These are phyloP conservation scores for Ailurus styani DNA, from an alignment of 2,113 vertebrate species.

Conservation along the genomic window DNA sequence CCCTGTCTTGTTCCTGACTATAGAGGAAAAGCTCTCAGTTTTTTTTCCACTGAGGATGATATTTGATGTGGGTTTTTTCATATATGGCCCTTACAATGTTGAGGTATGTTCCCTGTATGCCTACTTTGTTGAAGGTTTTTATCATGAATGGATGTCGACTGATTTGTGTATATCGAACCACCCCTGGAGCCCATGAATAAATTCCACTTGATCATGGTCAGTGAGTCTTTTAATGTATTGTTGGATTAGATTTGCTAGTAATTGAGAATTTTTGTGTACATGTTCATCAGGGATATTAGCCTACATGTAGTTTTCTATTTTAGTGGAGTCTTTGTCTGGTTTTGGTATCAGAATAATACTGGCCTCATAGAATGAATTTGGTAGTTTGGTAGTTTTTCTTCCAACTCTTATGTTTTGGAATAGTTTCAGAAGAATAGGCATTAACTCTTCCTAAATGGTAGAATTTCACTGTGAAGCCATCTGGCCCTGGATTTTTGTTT, in stretches of 20 bases:
- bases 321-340: background rate
- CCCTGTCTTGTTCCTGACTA: background rate
- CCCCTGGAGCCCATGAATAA: background rate
- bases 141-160: background rate
- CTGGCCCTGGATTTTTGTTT: background rate
- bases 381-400: background rate
- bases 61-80: background rate
- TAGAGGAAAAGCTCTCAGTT: background rate
- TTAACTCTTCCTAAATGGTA: background rate
- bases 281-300: background rate
- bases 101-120: background rate
- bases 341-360: background rate
- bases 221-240: background rate
- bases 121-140: background rate
- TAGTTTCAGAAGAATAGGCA: background rate
- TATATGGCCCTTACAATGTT: background rate
- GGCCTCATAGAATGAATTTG: background rate
- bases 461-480: background rate
- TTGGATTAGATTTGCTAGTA: background rate
- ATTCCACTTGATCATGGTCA: background rate
- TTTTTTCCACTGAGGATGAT: background rate
- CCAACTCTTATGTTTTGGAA: background rate
- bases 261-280: background rate
- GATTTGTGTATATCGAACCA: background rate
- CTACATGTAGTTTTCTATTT: background rate